Evolutionary conservation across 2,113 vertebrate genomes (phyloP).

Genomic region (Scomber scombrus): DNA sequence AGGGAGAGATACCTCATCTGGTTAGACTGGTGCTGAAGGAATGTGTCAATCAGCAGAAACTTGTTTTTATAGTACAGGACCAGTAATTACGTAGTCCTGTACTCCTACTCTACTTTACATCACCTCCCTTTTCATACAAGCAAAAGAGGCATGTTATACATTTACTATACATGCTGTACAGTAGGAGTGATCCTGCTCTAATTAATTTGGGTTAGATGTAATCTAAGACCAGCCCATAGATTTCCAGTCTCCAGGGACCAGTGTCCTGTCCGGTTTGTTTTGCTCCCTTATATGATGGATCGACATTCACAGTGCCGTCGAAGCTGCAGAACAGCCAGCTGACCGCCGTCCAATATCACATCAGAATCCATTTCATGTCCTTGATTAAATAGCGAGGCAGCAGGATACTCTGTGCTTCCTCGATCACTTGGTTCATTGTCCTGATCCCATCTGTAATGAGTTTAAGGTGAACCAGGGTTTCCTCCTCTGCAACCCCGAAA

Average conservation of each 20-base stretch:
- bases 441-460: constrained; percentile 51
- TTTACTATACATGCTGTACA: not conserved
- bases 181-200: not conserved
- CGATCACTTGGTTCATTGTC: constrained; percentile 10
- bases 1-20: too few relatives aligned
- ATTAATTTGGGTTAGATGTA: constrained; percentile 7
- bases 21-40: too few relatives aligned
- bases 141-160: not conserved
- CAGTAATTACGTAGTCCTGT: too few relatives aligned
- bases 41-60: too few relatives aligned
- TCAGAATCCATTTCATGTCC: constrained; percentile 51
- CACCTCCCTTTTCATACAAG: not conserved
- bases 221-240: not conserved
- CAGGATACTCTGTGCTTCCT: constrained; percentile 41
- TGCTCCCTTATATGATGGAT: constrained; percentile 34
- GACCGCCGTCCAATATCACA: constrained; percentile 36
- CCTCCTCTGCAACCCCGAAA: constrained; percentile 37
- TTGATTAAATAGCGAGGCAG: constrained; percentile 48
- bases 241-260: constrained; percentile 21
- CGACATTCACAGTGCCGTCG: constrained; percentile 12
- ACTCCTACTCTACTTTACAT: too few relatives aligned
- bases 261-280: constrained; percentile 28
- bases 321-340: constrained; percentile 19
- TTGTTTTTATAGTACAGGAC: too few relatives aligned
- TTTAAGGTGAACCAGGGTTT: constrained; percentile 42